phyloP scores from a whole-genome alignment of 2,888 invertebrate species.

The Drosophila helvetica region DNA sequence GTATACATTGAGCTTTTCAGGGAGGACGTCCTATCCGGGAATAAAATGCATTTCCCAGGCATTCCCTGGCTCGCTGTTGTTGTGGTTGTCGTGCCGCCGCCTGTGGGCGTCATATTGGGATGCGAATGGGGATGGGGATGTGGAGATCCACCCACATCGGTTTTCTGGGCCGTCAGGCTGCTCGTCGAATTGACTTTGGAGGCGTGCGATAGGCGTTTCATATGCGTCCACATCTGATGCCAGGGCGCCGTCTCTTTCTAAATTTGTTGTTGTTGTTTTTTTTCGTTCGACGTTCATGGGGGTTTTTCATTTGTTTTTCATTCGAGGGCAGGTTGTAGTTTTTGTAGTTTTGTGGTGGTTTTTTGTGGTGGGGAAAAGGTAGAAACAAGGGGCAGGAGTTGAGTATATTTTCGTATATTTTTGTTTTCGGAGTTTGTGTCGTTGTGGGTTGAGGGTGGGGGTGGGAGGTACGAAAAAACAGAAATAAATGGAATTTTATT shows the following conservation, averaged over 20 bases:
- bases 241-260: constrained; percentile 82
- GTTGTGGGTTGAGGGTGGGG: constrained; percentile 25
- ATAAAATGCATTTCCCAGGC: constrained; percentile 75
- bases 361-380: constrained; percentile 19
- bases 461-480: constrained; percentile 46
- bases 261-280: constrained; percentile 43
- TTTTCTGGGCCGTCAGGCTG: constrained; percentile 81
- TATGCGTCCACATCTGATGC: constrained; percentile 83
- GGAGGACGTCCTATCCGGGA: constrained; percentile 80
- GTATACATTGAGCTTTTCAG: constrained; percentile 76
- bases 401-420: constrained; percentile 28
- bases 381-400: constrained; percentile 38
- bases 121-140: constrained; percentile 24
- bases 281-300: constrained; percentile 21
- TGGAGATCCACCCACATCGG: constrained; percentile 69
- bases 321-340: constrained; percentile 13
- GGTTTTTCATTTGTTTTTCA: constrained; percentile 13
- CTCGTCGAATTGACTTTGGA: constrained; percentile 82
- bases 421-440: constrained; percentile 25
- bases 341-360: constrained; percentile 16
- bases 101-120: constrained; percentile 42
- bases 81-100: constrained; percentile 24
- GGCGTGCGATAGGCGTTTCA: constrained; percentile 83
- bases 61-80: constrained; percentile 28
- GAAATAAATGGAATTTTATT: constrained; percentile 51